phyloP scores from a whole-genome alignment of 2,797 vertebrate species.

The Anguilla obscura region DNA sequence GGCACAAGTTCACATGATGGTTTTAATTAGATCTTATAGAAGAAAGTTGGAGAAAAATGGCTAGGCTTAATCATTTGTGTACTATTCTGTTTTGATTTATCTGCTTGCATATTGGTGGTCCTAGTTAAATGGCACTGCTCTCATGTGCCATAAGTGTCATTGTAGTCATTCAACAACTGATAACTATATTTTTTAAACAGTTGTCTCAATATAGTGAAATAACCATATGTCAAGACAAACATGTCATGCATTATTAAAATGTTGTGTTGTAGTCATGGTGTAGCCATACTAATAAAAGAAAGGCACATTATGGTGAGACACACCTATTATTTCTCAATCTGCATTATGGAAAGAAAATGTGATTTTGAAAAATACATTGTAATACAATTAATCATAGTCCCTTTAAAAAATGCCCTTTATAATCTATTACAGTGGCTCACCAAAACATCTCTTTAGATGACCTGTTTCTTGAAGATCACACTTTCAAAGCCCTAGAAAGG shows the following conservation, averaged over 20 bases:
- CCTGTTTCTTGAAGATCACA: slow-evolving; percentile 33
- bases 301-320: background rate
- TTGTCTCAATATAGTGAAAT: background rate
- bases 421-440: background rate
- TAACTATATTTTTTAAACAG: background rate
- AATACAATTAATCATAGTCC: background rate
- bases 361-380: background rate
- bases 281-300: background rate
- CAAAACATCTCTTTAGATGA: slow-evolving; percentile 1
- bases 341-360: background rate
- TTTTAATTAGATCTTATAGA: background rate
- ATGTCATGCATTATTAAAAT: background rate
- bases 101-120: background rate
- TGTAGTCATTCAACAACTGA: background rate
- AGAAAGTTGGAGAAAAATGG: background rate
- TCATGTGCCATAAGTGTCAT: background rate
- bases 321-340: background rate
- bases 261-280: background rate
- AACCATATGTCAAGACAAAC: background rate
- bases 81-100: background rate
- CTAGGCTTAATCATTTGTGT: background rate
- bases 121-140: background rate
- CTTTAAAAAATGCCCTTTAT: slow-evolving; percentile 4
- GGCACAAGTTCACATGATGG: background rate
- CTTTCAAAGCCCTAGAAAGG: slow-evolving; percentile 32